Percentiles rank a stretch among this genome's conserved stretches.
phyloP scores from a whole-genome alignment of 2,797 vertebrate genomes.

The Podarcis lilfordi region DNA sequence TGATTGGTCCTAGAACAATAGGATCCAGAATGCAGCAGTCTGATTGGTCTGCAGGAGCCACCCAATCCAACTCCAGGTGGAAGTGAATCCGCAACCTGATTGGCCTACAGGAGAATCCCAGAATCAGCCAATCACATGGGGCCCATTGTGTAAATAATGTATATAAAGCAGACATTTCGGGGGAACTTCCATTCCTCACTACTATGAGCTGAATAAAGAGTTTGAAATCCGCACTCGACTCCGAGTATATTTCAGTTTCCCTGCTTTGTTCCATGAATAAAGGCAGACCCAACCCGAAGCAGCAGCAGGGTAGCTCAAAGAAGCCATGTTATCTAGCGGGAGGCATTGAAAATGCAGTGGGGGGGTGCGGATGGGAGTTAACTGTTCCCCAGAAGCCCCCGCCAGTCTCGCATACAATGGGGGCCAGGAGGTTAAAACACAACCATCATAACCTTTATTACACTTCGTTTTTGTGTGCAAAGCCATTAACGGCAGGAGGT shows the following conservation, averaged over 20 bases:
- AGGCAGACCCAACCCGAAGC: conserved; percentile 27
- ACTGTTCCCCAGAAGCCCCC: conserved; percentile 55
- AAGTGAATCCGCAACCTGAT: too few relatives aligned
- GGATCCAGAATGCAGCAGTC: too few relatives aligned
- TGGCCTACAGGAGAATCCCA: too few relatives aligned
- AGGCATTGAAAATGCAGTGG: conserved; percentile 55
- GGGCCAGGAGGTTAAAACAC: conserved; percentile 75
- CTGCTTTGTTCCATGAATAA: conserved; percentile 34
- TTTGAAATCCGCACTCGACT: too few relatives aligned
- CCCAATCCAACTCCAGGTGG: too few relatives aligned
- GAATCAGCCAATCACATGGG: too few relatives aligned
- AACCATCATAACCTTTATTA: conserved; percentile 75
- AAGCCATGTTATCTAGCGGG: conserved; percentile 9
- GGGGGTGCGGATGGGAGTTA: conserved; percentile 28
- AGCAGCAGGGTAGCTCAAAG: conserved; percentile 9
- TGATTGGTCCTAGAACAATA: too few relatives aligned
- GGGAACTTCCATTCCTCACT: too few relatives aligned
- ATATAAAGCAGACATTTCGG: too few relatives aligned
- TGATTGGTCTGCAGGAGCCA: too few relatives aligned
- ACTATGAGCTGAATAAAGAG: too few relatives aligned
- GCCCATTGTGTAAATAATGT: too few relatives aligned
- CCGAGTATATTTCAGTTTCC: not conserved
- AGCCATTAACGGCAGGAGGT: conserved; percentile 71
- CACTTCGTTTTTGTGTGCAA: conserved; percentile 61
- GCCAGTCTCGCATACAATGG: conserved; percentile 45